Percentiles rank a stretch among this genome's conserved stretches.
These are phyloP conservation scores for Lagria hirta DNA, from an alignment of 2,888 invertebrate species.

Conservation along the genomic window DNA sequence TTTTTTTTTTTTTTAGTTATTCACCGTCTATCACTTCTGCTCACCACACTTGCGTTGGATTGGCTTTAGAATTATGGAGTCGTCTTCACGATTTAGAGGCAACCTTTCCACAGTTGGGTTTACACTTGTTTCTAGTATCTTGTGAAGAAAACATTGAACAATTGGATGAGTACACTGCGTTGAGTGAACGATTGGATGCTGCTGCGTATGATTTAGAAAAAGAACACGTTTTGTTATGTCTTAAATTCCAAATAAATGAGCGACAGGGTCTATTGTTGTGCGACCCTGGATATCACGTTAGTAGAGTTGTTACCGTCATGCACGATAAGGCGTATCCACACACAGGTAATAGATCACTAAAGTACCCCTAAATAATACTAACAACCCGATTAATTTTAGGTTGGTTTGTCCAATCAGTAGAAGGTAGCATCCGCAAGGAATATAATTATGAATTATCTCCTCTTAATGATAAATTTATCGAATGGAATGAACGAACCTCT, in stretches of 20 bases:
- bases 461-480: constrained; percentile 72
- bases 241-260: constrained; percentile 72
- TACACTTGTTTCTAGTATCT: constrained; percentile 73
- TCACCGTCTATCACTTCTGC: constrained; percentile 74
- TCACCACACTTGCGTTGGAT: constrained; percentile 86
- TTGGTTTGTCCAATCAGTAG: constrained; percentile 83
- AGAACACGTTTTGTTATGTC: constrained; percentile 82
- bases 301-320: constrained; percentile 85
- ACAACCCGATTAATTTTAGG: constrained; percentile 58
- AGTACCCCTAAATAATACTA: not conserved
- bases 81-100: constrained; percentile 64
- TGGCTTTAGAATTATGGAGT: constrained; percentile 77
- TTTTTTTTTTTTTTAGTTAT: constrained; percentile 57
- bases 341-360: constrained; percentile 61
- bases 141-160: constrained; percentile 82
- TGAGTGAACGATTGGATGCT: constrained; percentile 59
- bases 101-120: constrained; percentile 67
- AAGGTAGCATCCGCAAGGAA: constrained; percentile 74
- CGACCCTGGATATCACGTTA: constrained; percentile 91
- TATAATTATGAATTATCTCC: constrained; percentile 78
- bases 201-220: constrained; percentile 71
- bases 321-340: constrained; percentile 81
- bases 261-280: constrained; percentile 77
- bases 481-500: constrained; percentile 83
- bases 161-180: constrained; percentile 62